Evolutionary conservation across 1,140 invertebrate genomes (phyloP).

Genomic region (Heliconius hewitsoni): DNA sequence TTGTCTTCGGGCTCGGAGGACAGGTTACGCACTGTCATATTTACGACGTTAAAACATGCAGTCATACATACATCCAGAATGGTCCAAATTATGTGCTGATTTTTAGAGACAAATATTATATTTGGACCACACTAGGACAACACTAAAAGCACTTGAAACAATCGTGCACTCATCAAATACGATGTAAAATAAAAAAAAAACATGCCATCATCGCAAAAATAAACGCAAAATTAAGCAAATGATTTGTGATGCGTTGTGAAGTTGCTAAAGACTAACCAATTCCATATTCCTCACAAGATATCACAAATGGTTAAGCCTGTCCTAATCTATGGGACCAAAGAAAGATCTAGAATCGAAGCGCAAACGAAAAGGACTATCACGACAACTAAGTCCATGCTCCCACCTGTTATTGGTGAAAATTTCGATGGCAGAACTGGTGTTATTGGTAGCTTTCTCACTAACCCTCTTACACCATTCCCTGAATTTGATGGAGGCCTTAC

Average conservation of each 20-base stretch:
- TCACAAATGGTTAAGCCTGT: constrained; percentile 44
- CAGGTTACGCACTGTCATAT: constrained; percentile 55
- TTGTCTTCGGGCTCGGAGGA: constrained; percentile 65
- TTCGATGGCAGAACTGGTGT: constrained; percentile 73
- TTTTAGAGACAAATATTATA: not conserved
- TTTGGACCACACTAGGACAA: constrained; percentile 29
- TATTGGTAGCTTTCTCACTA: constrained; percentile 64
- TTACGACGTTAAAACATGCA: constrained; percentile 13
- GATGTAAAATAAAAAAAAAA: constrained; percentile 26
- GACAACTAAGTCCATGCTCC: constrained; percentile 64
- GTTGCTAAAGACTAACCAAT: constrained; percentile 12
- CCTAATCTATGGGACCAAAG: constrained; percentile 32
- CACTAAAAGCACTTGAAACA: constrained; percentile 21
- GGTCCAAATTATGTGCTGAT: constrained; percentile 13
- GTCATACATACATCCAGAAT: constrained; percentile 38
- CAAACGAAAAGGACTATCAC: constrained; percentile 46
- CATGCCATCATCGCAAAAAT: constrained; percentile 40
- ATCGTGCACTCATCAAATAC: constrained; percentile 34
- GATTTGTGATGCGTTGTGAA: constrained; percentile 52
- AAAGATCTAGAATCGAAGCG: constrained; percentile 39
- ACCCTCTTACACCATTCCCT: constrained; percentile 59
- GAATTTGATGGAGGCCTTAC: constrained; percentile 55
- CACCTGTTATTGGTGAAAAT: constrained; percentile 71
- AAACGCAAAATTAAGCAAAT: constrained; percentile 26
- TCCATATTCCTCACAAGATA: constrained; percentile 50